Evolutionary conservation across 2,888 invertebrate genomes (phyloP), one percentile per base, ranked within the genome.

Genomic region (Drosophila buzzatii): DNA sequence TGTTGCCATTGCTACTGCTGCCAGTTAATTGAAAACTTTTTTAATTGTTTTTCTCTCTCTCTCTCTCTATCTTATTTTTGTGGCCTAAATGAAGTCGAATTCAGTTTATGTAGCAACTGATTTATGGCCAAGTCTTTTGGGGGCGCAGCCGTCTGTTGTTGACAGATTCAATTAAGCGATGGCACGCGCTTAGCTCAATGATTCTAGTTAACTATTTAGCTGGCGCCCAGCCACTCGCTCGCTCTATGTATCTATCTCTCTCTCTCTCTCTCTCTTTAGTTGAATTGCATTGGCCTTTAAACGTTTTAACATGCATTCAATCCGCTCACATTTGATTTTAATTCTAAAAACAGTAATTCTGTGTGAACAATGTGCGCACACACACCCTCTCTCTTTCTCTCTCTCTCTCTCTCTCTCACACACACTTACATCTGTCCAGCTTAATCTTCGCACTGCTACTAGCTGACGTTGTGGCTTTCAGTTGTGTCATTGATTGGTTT

Each of bases 1-100:
- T 51, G 51, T 18, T 10, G 31, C 49, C 31, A 14, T 14, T 37
- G 42, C 44, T 23, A n/a, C 27, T 16, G 49, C 42, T 67, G 73
- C 67, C 55, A 82, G 79, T 86, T 89, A 89, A 89, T 89, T 90
- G 90, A 85, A 89, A 89, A 89, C 71, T 88, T 90, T 89, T 89
- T 84, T 84, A 89, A 86, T 89, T 89, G 89, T 82, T 74, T 59
- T 8, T 41, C 35, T 9, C 27, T 27, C 27, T 27, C 5, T 6
- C 27, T 27, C 27, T 27, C 27, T 27, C 27, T 27, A 4, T 5
- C 27, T 20, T 44, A 44, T 44, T 20, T 18, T 57, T 20, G 33
- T 58, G 72, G 62, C 81, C 60, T 65, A 75, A 81, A 70, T 81
- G 69, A 73, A 88, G 76, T 67, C 52, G 74, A 76, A 82, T 79